Base-by-base conservation (phyloP, 2,888 invertebrate species). In the Hirtodrosophila trivittata region DNA sequence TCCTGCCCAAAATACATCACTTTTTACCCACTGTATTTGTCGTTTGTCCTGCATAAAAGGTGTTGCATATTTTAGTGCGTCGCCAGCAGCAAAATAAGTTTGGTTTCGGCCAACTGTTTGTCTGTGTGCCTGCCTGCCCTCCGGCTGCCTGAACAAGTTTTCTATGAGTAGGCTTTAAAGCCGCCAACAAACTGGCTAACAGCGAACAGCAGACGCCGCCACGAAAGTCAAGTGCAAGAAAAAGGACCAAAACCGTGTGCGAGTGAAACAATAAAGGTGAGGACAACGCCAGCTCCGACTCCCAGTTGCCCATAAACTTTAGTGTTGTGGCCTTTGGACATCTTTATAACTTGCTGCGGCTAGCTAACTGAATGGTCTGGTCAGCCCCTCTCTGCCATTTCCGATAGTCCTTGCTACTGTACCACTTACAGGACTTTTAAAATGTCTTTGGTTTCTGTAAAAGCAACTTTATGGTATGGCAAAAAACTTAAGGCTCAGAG, bases 281-380 rank as follows among this genome's bases (percentile, higher is more conserved):
- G 49, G 10, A 21, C 43, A 37, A 43, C 43, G 14, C 55, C 42
- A 14, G 28, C 42, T 46, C 47, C 25, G 14, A 18, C 33, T 55
- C 21, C 18, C 18, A 21, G 51, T 25, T 28, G 32, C 59, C 66
- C 52, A 75, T 86, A 77, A 86, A 86, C 66, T 86, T 82, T 80
- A 59, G 65, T 70, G 59, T 62, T 82, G 75, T 75, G 66, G 80
- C 75, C 83, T 66, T 46, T 65, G 69, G 75, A 65, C 66, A 75
- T 69, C 69, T 76, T 74, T 83, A 86, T 65, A 80, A 77, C 81
- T 69, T 73, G 59, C 67, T 69, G 63, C 39, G 62, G 76, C 67
- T 59, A 52, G 66, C 57, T 56, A 47, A 33, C 70, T 33, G 73
- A 37, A 52, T 41, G 38, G 37, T n/a, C 25, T 51, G 26, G 16